A percentile compares a stretch with the other conserved stretches of the same genome.
These are phyloP conservation scores for Drosophila rubida DNA, from an alignment of 2,888 invertebrate species.

Conservation along the genomic window DNA sequence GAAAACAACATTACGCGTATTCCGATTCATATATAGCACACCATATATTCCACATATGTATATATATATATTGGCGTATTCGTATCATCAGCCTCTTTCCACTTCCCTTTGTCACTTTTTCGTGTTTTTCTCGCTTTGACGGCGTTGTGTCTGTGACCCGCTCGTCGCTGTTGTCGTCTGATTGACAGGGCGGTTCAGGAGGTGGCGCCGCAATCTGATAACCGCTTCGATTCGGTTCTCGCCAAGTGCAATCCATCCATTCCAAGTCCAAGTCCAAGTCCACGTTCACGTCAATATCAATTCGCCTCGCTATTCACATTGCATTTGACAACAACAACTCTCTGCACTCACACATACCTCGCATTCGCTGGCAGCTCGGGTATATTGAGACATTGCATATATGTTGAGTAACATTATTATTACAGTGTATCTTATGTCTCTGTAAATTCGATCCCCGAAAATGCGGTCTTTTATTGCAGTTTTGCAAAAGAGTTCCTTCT, in stretches of 20 bases:
- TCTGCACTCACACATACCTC: too few relatives aligned
- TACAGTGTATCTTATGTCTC: too few relatives aligned
- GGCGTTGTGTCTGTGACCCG: slow-evolving; percentile 11
- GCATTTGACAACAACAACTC: too few relatives aligned
- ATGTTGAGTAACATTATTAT: too few relatives aligned
- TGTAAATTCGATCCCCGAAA: too few relatives aligned
- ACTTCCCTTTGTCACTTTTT: neutral
- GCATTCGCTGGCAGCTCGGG: too few relatives aligned
- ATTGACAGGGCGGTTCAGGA: slow-evolving; percentile 50
- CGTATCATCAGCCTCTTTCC: neutral
- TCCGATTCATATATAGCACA: neutral
- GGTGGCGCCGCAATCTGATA: slow-evolving; percentile 59
- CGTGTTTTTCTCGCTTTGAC: slow-evolving; percentile 7
- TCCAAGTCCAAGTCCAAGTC: slow-evolving; percentile 1
- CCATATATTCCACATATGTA: neutral
- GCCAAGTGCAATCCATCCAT: slow-evolving; percentile 3
- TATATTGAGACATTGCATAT: too few relatives aligned
- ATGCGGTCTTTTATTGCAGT: too few relatives aligned
- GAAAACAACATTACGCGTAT: neutral
- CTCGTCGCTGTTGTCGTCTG: slow-evolving; percentile 3
- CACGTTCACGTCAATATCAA: too few relatives aligned
- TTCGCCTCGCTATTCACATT: too few relatives aligned
- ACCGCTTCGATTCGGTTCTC: slow-evolving; percentile 66
- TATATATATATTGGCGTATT: neutral
- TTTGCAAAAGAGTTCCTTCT: too few relatives aligned